Conservation (phyloP, 1,140 invertebrate genomes). For the Drosophila obscura region DNA sequence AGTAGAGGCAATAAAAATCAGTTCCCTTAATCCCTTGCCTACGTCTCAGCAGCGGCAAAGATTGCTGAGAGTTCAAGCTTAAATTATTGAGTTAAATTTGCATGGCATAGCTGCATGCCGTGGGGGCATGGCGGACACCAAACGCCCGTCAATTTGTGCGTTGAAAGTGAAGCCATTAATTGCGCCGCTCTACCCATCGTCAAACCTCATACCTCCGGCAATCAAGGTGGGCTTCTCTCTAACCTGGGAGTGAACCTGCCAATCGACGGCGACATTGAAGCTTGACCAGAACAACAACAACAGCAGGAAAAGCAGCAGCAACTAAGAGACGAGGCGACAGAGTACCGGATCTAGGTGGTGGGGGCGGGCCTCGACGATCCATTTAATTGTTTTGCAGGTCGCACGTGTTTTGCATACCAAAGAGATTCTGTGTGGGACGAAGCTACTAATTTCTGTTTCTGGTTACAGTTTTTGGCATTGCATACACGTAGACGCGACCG, state of each 20-base stretch:
- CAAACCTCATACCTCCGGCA: conserved; percentile 26
- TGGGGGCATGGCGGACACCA: conserved; percentile 10
- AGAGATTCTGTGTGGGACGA: conserved; percentile 10
- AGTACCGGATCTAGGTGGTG: conserved; percentile 26
- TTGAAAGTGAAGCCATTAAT: conserved; percentile 68
- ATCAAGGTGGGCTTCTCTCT: conserved; percentile 35
- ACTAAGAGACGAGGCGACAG: conserved; percentile 9
- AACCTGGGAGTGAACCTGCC: conserved; percentile 10
- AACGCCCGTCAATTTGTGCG: conserved; percentile 52
- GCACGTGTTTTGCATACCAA: conserved; percentile 73
- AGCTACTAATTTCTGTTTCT: conserved; percentile 56
- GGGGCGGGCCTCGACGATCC: conserved; percentile 37
- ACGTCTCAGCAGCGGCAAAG: background rate
- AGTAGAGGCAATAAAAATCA: conserved; percentile 19
- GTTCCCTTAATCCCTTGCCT: background rate
- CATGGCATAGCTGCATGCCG: conserved; percentile 20
- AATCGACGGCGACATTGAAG: conserved; percentile 48
- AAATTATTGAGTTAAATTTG: conserved; percentile 27
- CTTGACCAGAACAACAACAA: conserved; percentile 39
- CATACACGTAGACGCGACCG: conserved; percentile 64
- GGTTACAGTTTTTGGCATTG: conserved; percentile 63
- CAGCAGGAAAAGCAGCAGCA: conserved; percentile 5
- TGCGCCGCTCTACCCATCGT: conserved; percentile 25
- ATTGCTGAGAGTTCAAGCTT: conserved; percentile 6
- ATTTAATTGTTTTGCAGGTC: conserved; percentile 69